phyloP scores from a whole-genome alignment of 2,113 vertebrate species.

The Hiodon alosoides region DNA sequence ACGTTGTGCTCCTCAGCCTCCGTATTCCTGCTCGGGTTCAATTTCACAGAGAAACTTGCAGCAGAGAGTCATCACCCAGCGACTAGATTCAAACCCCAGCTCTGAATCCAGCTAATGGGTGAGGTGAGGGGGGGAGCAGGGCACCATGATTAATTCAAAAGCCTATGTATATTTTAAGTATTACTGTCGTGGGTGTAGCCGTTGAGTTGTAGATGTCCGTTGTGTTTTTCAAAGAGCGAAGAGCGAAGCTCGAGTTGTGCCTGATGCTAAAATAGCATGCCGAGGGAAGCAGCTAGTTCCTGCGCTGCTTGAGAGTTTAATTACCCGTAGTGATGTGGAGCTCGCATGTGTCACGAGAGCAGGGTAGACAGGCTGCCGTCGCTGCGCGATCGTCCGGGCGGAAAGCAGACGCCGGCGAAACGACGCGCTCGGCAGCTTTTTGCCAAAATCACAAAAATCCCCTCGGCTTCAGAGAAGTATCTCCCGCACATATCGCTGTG shows the following conservation, averaged over 20 bases:
- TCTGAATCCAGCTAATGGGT: slow-evolving; percentile 43
- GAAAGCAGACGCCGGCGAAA: not conserved
- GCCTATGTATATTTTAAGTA: slow-evolving; percentile 29
- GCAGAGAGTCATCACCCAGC: slow-evolving; percentile 37
- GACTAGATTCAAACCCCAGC: slow-evolving; percentile 36
- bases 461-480: no score
- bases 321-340: not conserved
- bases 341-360: not conserved
- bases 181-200: not conserved
- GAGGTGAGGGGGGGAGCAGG: slow-evolving; percentile 30
- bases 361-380: not conserved
- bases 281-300: not conserved
- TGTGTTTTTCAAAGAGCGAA: not conserved
- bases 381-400: not conserved
- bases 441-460: no score
- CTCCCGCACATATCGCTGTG: no score
- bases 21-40: slow-evolving; percentile 33
- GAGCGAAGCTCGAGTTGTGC: not conserved
- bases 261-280: not conserved
- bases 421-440: no score
- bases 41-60: slow-evolving; percentile 40
- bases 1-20: slow-evolving; percentile 1
- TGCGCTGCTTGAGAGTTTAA: not conserved
- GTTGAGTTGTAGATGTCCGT: not conserved
- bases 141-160: slow-evolving; percentile 43